phyloP scores from a whole-genome alignment of 2,888 invertebrate species.

The Urechis unicinctus region DNA sequence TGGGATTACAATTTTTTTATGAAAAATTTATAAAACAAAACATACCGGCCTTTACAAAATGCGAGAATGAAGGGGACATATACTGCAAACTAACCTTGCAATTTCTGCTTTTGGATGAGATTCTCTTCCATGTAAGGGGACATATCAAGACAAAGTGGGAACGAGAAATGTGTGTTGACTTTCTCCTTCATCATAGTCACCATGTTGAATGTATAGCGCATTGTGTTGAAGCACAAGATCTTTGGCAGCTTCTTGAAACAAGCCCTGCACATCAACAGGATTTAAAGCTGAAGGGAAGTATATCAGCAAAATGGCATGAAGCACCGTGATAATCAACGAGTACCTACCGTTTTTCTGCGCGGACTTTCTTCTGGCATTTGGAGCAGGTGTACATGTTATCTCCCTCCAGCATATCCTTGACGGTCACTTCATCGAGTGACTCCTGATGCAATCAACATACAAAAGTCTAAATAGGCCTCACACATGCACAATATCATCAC shows the following conservation, averaged over 20 bases:
- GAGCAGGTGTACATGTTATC: constrained; percentile 98
- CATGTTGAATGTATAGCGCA: constrained; percentile 97
- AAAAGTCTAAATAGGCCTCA: too few species aligned
- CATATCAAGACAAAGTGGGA: constrained; percentile 88
- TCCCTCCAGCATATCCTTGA: constrained; percentile 91
- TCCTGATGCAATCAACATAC: constrained; percentile 54
- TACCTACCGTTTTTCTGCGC: constrained; percentile 78
- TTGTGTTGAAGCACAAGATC: constrained; percentile 91
- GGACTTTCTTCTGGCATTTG: constrained; percentile 87
- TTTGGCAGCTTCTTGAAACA: constrained; percentile 90
- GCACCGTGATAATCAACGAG: not conserved
- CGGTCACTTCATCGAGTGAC: constrained; percentile 91
- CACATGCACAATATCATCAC: not conserved
- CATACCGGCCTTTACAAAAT: too few species aligned
- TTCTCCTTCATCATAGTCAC: constrained; percentile 95
- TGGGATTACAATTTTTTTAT: too few species aligned
- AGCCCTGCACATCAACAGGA: constrained; percentile 58
- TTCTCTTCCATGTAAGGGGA: constrained; percentile 89
- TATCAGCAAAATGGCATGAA: not conserved
- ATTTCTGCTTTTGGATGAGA: constrained; percentile 50
- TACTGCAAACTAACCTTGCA: constrained; percentile 17
- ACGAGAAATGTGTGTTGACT: constrained; percentile 94
- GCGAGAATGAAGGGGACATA: too few species aligned
- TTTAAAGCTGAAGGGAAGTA: not conserved
- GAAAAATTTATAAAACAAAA: too few species aligned